Percentiles rank a stretch among this genome's conserved stretches.
phyloP scores from a whole-genome alignment of 2,797 vertebrate genomes.

The Thaleichthys pacificus region DNA sequence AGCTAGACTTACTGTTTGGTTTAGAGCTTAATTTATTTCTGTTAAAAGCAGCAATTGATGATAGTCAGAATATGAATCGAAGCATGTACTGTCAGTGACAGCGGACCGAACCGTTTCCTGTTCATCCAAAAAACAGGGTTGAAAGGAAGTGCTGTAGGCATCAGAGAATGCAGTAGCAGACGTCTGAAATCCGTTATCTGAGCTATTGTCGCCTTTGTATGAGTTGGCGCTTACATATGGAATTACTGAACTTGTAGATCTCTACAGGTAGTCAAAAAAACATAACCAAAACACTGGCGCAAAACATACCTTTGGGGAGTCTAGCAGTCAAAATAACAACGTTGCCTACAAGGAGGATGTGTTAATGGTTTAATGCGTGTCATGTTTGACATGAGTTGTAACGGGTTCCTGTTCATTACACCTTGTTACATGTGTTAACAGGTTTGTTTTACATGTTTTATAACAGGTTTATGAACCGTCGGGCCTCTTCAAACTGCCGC shows the following conservation, averaged over 20 bases:
- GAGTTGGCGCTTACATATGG: not conserved
- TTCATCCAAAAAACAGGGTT: not conserved
- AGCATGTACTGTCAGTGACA: no score
- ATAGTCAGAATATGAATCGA: no score
- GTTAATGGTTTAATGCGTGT: no score
- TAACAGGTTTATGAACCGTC: constrained; percentile 96
- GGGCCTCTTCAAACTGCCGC: constrained; percentile 91
- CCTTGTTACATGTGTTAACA: not conserved
- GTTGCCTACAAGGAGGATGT: no score
- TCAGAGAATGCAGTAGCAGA: not conserved
- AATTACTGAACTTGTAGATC: not conserved
- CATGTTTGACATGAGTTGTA: no score
- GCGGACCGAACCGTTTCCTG: not conserved
- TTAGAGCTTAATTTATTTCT: no score
- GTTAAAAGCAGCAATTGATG: no score
- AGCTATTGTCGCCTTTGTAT: not conserved
- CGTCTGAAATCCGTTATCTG: not conserved
- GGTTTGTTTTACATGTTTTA: constrained; percentile 14
- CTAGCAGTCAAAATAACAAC: no score
- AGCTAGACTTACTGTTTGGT: no score
- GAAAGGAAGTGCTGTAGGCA: not conserved
- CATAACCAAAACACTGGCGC: not conserved
- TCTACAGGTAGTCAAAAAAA: no score
- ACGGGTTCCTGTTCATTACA: no score
- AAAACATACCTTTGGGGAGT: no score